Evolutionary conservation across 1,140 invertebrate species (phyloP).

Genomic region (Hylaeus volcanicus): DNA sequence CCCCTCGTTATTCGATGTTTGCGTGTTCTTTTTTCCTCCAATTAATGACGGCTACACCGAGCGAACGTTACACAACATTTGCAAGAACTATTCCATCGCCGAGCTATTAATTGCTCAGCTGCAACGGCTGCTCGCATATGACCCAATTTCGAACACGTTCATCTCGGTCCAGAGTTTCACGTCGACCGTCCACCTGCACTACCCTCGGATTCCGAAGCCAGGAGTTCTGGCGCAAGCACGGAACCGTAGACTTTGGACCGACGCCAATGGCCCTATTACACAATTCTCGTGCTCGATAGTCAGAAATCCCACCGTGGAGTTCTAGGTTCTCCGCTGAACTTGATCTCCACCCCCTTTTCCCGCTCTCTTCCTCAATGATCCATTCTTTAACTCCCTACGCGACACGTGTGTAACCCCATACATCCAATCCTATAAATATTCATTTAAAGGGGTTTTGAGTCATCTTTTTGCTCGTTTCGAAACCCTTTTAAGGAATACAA

Average conservation of each 20-base stretch:
- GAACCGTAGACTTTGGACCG: conserved; percentile 63
- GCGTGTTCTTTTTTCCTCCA: neutral
- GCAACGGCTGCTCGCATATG: conserved; percentile 28
- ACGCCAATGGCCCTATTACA: conserved; percentile 62
- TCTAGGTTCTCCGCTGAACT: conserved; percentile 37
- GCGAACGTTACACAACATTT: conserved; percentile 2
- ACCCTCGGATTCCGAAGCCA: conserved; percentile 16
- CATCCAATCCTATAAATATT: no score
- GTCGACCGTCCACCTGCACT: conserved; percentile 34
- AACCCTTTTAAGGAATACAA: no score
- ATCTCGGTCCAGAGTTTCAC: conserved; percentile 38
- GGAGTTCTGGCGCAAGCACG: neutral
- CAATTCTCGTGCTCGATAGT: conserved; percentile 56
- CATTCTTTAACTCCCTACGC: no score
- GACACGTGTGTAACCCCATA: no score
- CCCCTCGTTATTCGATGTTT: neutral
- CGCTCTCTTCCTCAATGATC: neutral
- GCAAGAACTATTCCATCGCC: neutral
- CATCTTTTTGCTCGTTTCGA: no score
- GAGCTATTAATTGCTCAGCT: conserved; percentile 27
- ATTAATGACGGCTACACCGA: no score
- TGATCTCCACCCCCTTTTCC: neutral
- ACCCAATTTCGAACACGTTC: conserved; percentile 63
- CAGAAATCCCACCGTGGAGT: conserved; percentile 20
- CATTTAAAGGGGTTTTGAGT: no score